These are phyloP conservation scores for Cephus spinipes DNA, from an alignment of 2,888 invertebrate species.

Conservation along the genomic window DNA sequence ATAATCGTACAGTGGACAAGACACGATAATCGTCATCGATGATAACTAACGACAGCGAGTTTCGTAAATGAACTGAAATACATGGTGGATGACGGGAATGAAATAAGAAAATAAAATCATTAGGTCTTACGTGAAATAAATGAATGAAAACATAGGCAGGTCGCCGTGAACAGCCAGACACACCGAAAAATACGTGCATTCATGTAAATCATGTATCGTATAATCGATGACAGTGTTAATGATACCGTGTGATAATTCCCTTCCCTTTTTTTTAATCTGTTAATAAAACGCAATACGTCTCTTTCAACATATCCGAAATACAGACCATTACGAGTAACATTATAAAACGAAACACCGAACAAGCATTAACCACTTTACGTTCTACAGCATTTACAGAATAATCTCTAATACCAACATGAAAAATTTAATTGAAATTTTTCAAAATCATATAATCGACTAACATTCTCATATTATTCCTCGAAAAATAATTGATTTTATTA, in stretches of 20 bases:
- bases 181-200: conserved; percentile 46
- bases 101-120: not conserved
- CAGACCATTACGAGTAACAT: not conserved
- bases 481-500: conserved; percentile 12
- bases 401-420: not conserved
- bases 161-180: conserved; percentile 45
- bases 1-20: not conserved
- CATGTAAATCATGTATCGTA: conserved; percentile 21
- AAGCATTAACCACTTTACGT: not conserved
- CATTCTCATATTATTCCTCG: too few species aligned
- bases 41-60: not conserved
- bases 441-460: not conserved
- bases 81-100: not conserved
- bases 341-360: not conserved
- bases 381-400: not conserved
- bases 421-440: not conserved
- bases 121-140: not conserved
- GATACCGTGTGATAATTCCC: not conserved
- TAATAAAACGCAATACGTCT: not conserved
- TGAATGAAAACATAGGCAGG: conserved; percentile 31
- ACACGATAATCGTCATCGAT: not conserved
- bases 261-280: not conserved
- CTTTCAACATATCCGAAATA: not conserved
- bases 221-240: conserved; percentile 5
- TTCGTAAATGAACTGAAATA: not conserved